A percentile compares a stretch with the other conserved stretches of the same genome.
Evolutionary conservation across 1,140 invertebrate genomes (phyloP).

Genomic region (Drosophila murphyi): DNA sequence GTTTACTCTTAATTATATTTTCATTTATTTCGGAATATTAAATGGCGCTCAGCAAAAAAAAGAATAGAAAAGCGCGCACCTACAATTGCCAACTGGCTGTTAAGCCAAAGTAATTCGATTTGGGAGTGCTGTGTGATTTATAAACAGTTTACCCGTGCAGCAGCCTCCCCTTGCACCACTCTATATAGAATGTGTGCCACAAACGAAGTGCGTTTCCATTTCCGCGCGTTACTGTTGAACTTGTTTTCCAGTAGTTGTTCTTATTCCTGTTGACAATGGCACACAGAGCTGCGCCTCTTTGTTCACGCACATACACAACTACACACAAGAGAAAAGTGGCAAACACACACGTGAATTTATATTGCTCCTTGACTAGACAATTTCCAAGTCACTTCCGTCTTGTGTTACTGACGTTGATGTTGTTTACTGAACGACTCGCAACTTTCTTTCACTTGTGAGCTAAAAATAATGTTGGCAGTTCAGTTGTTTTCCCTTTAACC

Average conservation of each 20-base stretch:
- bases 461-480: slow-evolving; percentile 22
- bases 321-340: neutral
- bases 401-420: neutral
- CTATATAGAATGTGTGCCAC: slow-evolving; percentile 3
- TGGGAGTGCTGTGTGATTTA: slow-evolving; percentile 37
- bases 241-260: neutral
- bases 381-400: slow-evolving; percentile 41
- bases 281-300: neutral
- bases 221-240: slow-evolving; percentile 39
- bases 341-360: neutral
- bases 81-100: no score
- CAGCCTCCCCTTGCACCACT: neutral
- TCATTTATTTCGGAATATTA: no score
- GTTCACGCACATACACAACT: neutral
- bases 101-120: slow-evolving; percentile 44
- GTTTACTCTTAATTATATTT: no score
- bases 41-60: no score
- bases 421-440: slow-evolving; percentile 19
- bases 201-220: slow-evolving; percentile 55
- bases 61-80: no score
- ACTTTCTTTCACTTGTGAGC: slow-evolving; percentile 1
- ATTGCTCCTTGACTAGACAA: slow-evolving; percentile 29
- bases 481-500: neutral
- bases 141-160: slow-evolving; percentile 22
- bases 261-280: slow-evolving; percentile 1